These are phyloP conservation scores for Lasioglossum vierecki DNA, from an alignment of 2,888 invertebrate genomes.

Conservation along the genomic window DNA sequence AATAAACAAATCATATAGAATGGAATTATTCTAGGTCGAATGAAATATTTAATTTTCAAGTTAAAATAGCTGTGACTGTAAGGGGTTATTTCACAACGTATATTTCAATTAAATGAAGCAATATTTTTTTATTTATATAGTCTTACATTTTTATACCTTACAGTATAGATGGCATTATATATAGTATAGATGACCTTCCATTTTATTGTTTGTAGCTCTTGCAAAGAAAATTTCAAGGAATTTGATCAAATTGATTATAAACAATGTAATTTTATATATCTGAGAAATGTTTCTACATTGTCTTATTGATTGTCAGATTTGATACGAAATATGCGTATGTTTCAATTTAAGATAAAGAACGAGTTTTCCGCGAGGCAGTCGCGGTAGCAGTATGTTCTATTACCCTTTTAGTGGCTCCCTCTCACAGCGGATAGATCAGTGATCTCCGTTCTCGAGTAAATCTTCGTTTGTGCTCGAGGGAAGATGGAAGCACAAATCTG, in stretches of 20 bases:
- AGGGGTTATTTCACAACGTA: too few relatives aligned
- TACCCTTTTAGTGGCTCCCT: constrained; percentile 33
- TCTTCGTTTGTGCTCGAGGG: constrained; percentile 44
- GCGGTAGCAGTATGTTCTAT: constrained; percentile 37
- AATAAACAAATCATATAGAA: too few relatives aligned
- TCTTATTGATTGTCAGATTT: not conserved
- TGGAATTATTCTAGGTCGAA: too few relatives aligned
- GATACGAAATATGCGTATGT: constrained; percentile 20
- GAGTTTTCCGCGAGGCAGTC: constrained; percentile 33
- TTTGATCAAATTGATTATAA: not conserved
- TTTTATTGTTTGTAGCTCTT: not conserved
- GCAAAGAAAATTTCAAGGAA: not conserved
- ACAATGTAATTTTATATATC: not conserved
- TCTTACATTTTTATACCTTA: not conserved
- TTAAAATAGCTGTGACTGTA: too few relatives aligned
- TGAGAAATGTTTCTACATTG: not conserved
- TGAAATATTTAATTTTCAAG: too few relatives aligned
- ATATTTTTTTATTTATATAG: not conserved
- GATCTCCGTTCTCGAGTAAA: constrained; percentile 44
- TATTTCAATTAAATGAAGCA: too few relatives aligned
- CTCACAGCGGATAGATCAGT: constrained; percentile 28
- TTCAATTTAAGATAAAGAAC: constrained; percentile 34
- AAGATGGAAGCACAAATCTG: constrained; percentile 37
- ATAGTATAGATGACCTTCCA: too few relatives aligned
- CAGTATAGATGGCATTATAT: not conserved